phyloP scores from a whole-genome alignment of 2,888 invertebrate genomes.

The Drosophila conformis region DNA sequence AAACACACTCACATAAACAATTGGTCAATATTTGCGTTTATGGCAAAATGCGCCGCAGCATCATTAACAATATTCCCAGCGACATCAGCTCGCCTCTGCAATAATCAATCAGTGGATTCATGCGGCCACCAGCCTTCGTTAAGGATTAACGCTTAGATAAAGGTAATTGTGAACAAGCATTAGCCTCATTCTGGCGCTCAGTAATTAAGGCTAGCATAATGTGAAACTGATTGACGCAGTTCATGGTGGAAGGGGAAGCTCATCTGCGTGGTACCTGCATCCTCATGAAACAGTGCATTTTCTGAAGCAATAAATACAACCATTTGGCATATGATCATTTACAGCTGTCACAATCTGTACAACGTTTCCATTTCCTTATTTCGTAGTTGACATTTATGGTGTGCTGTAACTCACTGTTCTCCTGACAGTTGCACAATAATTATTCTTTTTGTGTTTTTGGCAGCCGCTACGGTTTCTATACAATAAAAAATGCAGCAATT shows the following conservation, averaged over 20 bases:
- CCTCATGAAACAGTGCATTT: background rate
- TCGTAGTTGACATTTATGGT: conserved; percentile 38
- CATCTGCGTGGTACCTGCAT: background rate
- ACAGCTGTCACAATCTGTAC: conserved; percentile 6
- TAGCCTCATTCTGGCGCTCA: conserved; percentile 17
- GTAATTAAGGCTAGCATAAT: conserved; percentile 25
- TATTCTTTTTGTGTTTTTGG: conserved; percentile 23
- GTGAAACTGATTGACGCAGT: conserved; percentile 32
- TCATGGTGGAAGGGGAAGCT: background rate
- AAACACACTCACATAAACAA: conserved; percentile 16
- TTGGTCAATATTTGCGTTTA: conserved; percentile 53
- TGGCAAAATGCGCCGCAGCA: conserved; percentile 35
- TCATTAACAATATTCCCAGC: conserved; percentile 24
- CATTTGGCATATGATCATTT: background rate
- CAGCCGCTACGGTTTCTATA: conserved; percentile 22
- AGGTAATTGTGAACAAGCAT: conserved; percentile 50
- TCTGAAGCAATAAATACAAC: background rate
- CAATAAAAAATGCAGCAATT: conserved; percentile 11
- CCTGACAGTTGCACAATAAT: conserved; percentile 28
- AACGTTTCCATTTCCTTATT: conserved; percentile 6
- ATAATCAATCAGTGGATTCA: conserved; percentile 42
- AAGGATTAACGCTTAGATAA: conserved; percentile 41
- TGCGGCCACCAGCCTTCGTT: conserved; percentile 21
- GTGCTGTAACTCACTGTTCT: no score
- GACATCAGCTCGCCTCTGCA: background rate